These are phyloP conservation scores for Platycheirus rosarum DNA, from an alignment of 2,888 invertebrate species.

Conservation along the genomic window DNA sequence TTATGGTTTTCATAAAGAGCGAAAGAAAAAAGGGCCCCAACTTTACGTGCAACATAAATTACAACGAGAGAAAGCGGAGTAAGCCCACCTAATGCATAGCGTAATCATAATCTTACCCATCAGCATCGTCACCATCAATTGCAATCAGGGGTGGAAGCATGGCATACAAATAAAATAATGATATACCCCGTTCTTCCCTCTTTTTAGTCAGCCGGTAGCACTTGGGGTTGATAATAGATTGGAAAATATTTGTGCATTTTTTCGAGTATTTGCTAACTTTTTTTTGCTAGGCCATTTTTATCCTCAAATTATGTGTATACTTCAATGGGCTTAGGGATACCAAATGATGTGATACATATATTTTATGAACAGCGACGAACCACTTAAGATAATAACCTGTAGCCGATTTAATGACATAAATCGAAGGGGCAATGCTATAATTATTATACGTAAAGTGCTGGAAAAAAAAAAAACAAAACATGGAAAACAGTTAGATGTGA, in stretches of 20 bases:
- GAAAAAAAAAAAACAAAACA: background rate
- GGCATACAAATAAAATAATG: slow-evolving; percentile 67
- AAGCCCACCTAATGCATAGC: slow-evolving; percentile 71
- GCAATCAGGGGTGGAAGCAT: slow-evolving; percentile 66
- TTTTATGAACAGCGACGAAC: slow-evolving; percentile 57
- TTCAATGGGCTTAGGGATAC: slow-evolving; percentile 57
- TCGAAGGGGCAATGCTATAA: slow-evolving; percentile 42
- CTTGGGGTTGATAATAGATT: slow-evolving; percentile 67
- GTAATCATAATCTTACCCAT: slow-evolving; percentile 72
- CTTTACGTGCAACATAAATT: slow-evolving; percentile 28
- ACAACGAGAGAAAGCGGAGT: slow-evolving; percentile 6
- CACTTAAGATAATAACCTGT: slow-evolving; percentile 73
- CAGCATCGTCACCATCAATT: slow-evolving; percentile 58
- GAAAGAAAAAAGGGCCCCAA: slow-evolving; percentile 32
- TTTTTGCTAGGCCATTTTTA: background rate
- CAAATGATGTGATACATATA: slow-evolving; percentile 6
- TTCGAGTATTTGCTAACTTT: slow-evolving; percentile 55
- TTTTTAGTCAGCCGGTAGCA: slow-evolving; percentile 34
- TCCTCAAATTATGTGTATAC: slow-evolving; percentile 63
- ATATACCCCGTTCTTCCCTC: slow-evolving; percentile 23
- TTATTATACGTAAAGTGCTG: slow-evolving; percentile 53
- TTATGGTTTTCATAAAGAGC: slow-evolving; percentile 72
- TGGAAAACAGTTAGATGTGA: slow-evolving; percentile 5
- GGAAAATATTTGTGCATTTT: slow-evolving; percentile 49
- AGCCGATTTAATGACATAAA: slow-evolving; percentile 27